These are phyloP conservation scores for Micropoecilia bifurca DNA, from an alignment of 2,797 vertebrate species.

Conservation along the genomic window DNA sequence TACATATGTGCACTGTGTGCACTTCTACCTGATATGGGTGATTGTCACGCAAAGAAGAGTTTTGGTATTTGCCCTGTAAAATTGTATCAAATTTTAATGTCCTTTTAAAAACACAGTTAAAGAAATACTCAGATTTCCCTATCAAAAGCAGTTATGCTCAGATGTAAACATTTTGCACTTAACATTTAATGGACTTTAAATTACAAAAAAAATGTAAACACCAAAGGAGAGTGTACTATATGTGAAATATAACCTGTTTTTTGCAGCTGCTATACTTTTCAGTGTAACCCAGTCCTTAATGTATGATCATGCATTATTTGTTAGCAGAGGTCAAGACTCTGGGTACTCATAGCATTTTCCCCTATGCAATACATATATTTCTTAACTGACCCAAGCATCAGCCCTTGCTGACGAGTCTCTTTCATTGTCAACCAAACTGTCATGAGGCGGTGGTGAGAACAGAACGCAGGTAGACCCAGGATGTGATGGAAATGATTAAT, in stretches of 20 bases:
- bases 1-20: conserved; percentile 5
- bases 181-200: background rate
- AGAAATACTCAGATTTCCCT: background rate
- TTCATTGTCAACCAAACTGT: conserved; percentile 17
- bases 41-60: background rate
- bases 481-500: no score
- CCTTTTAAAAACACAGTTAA: background rate
- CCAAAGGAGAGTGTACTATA: background rate
- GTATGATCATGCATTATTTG: background rate
- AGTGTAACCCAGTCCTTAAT: background rate
- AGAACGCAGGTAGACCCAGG: no score
- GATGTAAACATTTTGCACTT: background rate
- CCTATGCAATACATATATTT: background rate
- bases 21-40: background rate
- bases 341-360: background rate
- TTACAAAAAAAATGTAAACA: background rate
- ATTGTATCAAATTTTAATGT: background rate
- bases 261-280: background rate
- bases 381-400: background rate
- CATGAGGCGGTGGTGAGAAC: no score
- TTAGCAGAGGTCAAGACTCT: background rate
- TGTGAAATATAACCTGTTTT: background rate
- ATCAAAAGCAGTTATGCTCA: background rate
- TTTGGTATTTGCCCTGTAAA: background rate
- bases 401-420: conserved; percentile 1